A percentile compares a stretch with the other conserved stretches of the same genome.
phyloP scores from a whole-genome alignment of 2,888 invertebrate genomes.

The Tridacna crocea region DNA sequence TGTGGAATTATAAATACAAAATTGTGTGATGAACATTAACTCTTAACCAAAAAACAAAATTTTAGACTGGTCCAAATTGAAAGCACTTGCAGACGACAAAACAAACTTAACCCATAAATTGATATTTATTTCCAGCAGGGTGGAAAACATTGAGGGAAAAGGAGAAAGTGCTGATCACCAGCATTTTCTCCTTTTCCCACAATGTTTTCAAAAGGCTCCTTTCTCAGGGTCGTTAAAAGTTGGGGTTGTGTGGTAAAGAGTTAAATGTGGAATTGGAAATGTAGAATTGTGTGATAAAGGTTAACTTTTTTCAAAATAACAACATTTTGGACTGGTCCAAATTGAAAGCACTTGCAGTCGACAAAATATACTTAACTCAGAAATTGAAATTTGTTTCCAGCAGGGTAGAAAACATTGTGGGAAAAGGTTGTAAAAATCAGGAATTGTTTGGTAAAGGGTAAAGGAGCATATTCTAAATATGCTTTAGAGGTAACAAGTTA shows the following conservation, averaged over 20 bases:
- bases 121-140: no score
- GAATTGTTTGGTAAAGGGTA: not conserved
- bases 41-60: no score
- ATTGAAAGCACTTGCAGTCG: not conserved
- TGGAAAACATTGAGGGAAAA: no score
- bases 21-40: no score
- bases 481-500: not conserved
- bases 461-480: not conserved
- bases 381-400: not conserved
- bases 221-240: not conserved
- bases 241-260: not conserved
- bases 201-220: not conserved
- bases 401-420: not conserved
- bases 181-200: constrained; percentile 2
- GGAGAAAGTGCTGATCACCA: not conserved
- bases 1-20: no score
- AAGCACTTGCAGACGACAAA: not conserved
- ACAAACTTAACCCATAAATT: not conserved
- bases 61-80: no score
- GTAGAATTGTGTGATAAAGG: not conserved
- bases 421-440: not conserved
- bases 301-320: not conserved
- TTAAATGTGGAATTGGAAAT: not conserved
- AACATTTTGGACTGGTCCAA: not conserved
- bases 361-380: not conserved